Evolutionary conservation across 2,888 invertebrate species (phyloP).

Genomic region (Drosophila ustulata): DNA sequence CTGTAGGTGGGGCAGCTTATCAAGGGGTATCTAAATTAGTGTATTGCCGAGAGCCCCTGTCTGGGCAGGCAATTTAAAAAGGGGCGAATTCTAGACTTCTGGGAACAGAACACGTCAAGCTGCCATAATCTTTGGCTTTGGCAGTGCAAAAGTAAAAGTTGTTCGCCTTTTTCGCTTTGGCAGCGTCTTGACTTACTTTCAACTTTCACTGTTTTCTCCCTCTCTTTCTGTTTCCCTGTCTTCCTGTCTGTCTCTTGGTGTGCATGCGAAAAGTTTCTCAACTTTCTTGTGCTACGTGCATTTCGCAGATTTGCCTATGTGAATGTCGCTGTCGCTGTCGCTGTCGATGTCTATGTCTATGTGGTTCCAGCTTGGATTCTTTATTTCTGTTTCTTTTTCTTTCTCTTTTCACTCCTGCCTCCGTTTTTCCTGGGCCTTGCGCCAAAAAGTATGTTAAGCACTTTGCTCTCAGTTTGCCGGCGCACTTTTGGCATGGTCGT

Average conservation of each 20-base stretch:
- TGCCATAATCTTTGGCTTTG: conserved; percentile 61
- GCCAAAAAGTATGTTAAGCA: conserved; percentile 77
- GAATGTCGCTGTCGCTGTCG: conserved; percentile 42
- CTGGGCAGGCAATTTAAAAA: conserved; percentile 35
- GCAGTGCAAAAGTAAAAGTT: conserved; percentile 66
- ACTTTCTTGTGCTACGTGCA: conserved; percentile 72
- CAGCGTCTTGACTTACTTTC: conserved; percentile 73
- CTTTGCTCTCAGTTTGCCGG: conserved; percentile 69
- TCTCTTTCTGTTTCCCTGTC: not conserved
- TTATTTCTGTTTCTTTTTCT: conserved; percentile 1
- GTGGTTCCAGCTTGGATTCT: conserved; percentile 4
- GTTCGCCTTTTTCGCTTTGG: conserved; percentile 34
- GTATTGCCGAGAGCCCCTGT: conserved; percentile 18
- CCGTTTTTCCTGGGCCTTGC: conserved; percentile 42
- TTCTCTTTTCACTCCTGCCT: not conserved
- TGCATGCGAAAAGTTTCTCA: conserved; percentile 57
- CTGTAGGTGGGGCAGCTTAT: conserved; percentile 20
- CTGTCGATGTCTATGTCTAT: conserved; percentile 27
- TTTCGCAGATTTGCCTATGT: conserved; percentile 63
- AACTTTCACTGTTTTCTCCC: conserved; percentile 56
- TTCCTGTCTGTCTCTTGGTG: conserved; percentile 14
- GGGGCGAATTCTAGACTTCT: conserved; percentile 2
- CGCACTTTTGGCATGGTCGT: conserved; percentile 57
- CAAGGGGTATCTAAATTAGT: conserved; percentile 45
- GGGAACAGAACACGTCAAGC: conserved; percentile 39